Evolutionary conservation across 2,888 invertebrate species (phyloP), one percentile per base, ranked within the genome.

Genomic region (Slavum lentiscoides): DNA sequence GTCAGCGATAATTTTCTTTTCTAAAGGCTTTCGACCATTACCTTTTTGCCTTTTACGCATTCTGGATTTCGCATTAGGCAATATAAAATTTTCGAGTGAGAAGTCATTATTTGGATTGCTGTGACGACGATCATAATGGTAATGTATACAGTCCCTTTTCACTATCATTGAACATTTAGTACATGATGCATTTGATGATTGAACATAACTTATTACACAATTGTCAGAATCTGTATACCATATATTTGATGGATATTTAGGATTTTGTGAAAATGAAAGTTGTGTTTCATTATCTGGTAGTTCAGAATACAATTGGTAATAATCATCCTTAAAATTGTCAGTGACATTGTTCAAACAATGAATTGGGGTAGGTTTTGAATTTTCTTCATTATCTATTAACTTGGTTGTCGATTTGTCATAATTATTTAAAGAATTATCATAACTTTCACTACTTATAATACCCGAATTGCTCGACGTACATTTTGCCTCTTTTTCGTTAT

Each of bases 121-220:
- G 19, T 80, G 80, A 13, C 72, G 80, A 15, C 55, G 72, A 23
- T 64, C 30, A 55, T 58, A 72, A 72, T 80, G 80, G 58, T 55
- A 23, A 64, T 66, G 64, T 43, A 80, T 8, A 72, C 80, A 80
- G 19, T 80, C 80, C 64, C 64, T 72, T 64, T 80, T 80, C 4
- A 80, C 72, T 64, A 80, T 23, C 80, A 80, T 80, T 72, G 23
- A 58, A 80, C 80, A 80, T 80, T 70, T 72, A 30, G 8, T 66
- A 72, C 80, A 80, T 62, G 72, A 64, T 43, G 21, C 11, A 55
- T 21, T 13, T 55, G 55, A 74, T 55, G 55, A 74, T 66, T 66
- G 37, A 39, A 64, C 55, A 74, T 19, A 21, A 66, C 21, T 74
- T 58, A 55, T 37, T 58, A 39, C 21, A 39, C 21, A 66, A 74